Evolutionary conservation across 2,888 invertebrate genomes (phyloP).

Genomic region (Drosophila atroscutellata): DNA sequence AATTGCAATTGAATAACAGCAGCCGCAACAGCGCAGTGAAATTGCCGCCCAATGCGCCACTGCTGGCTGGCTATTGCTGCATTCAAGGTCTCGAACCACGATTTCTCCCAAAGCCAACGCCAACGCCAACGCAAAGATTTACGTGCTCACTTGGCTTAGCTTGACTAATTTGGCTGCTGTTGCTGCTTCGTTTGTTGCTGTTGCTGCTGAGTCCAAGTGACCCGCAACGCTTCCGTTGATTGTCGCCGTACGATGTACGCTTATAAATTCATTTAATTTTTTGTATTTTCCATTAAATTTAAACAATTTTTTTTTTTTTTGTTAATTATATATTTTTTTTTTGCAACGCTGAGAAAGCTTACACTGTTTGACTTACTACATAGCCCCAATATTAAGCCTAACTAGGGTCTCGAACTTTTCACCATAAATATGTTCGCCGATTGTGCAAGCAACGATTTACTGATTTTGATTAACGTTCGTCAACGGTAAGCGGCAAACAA

Average conservation of each 20-base stretch:
- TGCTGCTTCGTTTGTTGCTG: constrained; percentile 24
- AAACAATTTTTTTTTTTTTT: constrained; percentile 34
- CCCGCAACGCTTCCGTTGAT: constrained; percentile 80
- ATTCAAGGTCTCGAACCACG: constrained; percentile 79
- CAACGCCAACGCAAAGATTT: constrained; percentile 60
- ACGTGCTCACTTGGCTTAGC: constrained; percentile 69
- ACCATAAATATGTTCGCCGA: constrained; percentile 33
- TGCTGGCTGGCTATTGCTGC: constrained; percentile 23
- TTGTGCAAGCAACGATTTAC: constrained; percentile 68
- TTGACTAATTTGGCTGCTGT: constrained; percentile 66
- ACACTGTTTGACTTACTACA: constrained; percentile 28
- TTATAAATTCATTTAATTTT: constrained; percentile 65
- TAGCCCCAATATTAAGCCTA: constrained; percentile 9
- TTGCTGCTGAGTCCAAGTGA: constrained; percentile 48
- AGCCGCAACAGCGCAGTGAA: constrained; percentile 53
- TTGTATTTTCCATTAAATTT: constrained; percentile 57
- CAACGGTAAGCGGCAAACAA: constrained; percentile 49
- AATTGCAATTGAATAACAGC: constrained; percentile 77
- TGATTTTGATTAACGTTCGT: constrained; percentile 58
- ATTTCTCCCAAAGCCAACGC: constrained; percentile 66
- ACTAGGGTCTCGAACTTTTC: constrained; percentile 34
- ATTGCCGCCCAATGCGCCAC: constrained; percentile 55
- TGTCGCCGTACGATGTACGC: constrained; percentile 63
- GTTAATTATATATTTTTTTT: constrained; percentile 33
- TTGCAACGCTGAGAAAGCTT: constrained; percentile 66